phyloP scores from a whole-genome alignment of 2,888 invertebrate species.

The Lycia hirtaria region DNA sequence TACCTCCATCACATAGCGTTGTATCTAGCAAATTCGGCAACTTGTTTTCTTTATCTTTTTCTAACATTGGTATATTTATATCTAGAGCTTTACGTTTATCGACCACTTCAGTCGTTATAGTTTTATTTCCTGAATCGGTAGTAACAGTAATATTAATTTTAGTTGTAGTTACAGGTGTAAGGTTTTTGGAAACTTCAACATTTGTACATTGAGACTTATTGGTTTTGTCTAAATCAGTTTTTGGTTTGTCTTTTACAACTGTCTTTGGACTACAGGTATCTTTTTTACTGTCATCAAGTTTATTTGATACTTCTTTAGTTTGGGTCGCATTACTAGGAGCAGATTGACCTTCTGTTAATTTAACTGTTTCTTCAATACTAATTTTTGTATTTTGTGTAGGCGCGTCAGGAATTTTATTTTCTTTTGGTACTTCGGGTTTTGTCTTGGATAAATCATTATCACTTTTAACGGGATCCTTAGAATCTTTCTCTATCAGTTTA shows the following conservation, averaged over 20 bases:
- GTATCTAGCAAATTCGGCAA: slow-evolving; percentile 70
- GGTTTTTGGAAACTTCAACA: slow-evolving; percentile 7
- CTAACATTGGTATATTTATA: slow-evolving; percentile 49
- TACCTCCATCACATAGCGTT: slow-evolving; percentile 80
- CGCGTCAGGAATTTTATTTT: slow-evolving; percentile 6
- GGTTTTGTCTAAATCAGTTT: slow-evolving; percentile 15
- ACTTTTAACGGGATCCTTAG: slow-evolving; percentile 34
- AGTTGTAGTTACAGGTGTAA: slow-evolving; percentile 14
- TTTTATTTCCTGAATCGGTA: slow-evolving; percentile 34
- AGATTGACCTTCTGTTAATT: slow-evolving; percentile 8
- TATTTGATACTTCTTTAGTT: slow-evolving; percentile 15
- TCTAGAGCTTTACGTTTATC: slow-evolving; percentile 49
- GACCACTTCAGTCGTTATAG: slow-evolving; percentile 39
- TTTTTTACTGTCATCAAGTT: slow-evolving; percentile 12
- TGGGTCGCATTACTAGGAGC: slow-evolving; percentile 12
- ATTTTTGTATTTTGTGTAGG: slow-evolving; percentile 5
- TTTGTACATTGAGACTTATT: slow-evolving; percentile 11
- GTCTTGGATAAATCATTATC: slow-evolving; percentile 28
- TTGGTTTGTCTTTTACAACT: slow-evolving; percentile 14
- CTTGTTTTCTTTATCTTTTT: slow-evolving; percentile 72
- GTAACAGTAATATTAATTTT: slow-evolving; percentile 25
- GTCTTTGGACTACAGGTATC: slow-evolving; percentile 1
- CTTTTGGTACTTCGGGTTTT: slow-evolving; percentile 34
- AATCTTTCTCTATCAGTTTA: slow-evolving; percentile 40
- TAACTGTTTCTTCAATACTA: slow-evolving; percentile 10